Base-by-base conservation (phyloP, 2,113 vertebrate species). In the Synodontis membranacea region DNA sequence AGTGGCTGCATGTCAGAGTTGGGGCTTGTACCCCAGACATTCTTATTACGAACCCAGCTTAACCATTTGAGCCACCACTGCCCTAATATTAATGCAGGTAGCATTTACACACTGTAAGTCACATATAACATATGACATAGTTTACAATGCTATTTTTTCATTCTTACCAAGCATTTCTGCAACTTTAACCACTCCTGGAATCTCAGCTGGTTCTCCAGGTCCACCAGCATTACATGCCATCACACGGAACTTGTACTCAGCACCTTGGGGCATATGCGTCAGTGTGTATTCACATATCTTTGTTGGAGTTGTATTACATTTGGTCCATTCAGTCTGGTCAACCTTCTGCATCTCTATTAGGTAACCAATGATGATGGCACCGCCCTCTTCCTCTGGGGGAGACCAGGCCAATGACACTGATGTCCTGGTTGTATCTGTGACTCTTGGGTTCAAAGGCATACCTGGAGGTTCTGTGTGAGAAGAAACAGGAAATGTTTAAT, bases 271-370 rank as follows among this genome's bases (percentile, higher is more conserved):
- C 91, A 99, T 96, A 84, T 99, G 98, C 60, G 98, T 99, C 86
- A 99, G 94, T 1, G 96, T 99, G 84, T 99, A 99, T 93, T 99
- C 98, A 90, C 97, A 97, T 93, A 99, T 97, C 94, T 99, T 99
- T 84, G 96, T 99, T 56, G 97, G 96, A 0, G 98, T 99, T 62
- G 98, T 99, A 89, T 99, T 99, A 92, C 98, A 99, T 93, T 98
- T 96, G 68, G 97, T 99, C 98, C 98, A 99, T 95, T 99, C 98
- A 91, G 96, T 93, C 91, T 99, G 98, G 93, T 99, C 98, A 87
- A 98, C 95, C 91, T 99, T 99, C 92, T 99, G 98, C 98, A 99
- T 99, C 94, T 99, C 97, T 84, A 99, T 97, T 42, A 99, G 93
- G 91, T 99, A 99, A 42, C 98, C 98, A 62, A 94, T 97, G 89